Base-by-base conservation (phyloP, 2,888 invertebrate genomes). In the Sinelater perroti region DNA sequence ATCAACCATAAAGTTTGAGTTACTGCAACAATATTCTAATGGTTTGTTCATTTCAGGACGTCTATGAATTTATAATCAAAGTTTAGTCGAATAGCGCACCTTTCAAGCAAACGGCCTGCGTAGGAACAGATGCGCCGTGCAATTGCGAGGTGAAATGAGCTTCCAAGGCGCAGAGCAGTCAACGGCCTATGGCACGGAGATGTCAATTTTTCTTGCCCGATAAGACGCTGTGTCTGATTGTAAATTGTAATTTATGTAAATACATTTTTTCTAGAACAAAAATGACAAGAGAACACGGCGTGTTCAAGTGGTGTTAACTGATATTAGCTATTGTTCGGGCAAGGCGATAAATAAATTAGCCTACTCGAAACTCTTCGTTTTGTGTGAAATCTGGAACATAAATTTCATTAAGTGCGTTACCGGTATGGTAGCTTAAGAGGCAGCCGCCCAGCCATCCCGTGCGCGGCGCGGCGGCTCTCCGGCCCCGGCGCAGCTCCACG, bases 331-430 rank as follows among this genome's bases (percentile, higher is more conserved):
- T 76, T 76, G 75, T 75, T 75, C 72, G 60, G 64, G 62, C 60
- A 65, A 68, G 73, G 72, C 69, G 75, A 75, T 75, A 76, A 76
- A 75, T 75, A 76, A 73, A 75, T 75, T 75, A 75, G 68, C 71
- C 72, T 70, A 73, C 73, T 69, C 70, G 63, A 67, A 67, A 67
- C 67, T 70, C 68, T 72, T 72, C 70, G 72, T 72, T 70, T 72
- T 70, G 70, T 67, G 69, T 68, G 70, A 73, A 75, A 74, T 74
- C 74, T 72, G 66, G 70, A 69, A 72, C 69, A 76, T 76, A 76
- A 76, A 75, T 76, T 74, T 73, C 74, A 73, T 75, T 74, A 74
- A 75, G 74, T 76, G 74, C 75, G 72, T 76, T 76, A 76, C 75
- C 69, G 75, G 74, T 73, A 73, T 75, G 74, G 76, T 74, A 75